phyloP scores from a whole-genome alignment of 2,888 invertebrate species.

The Rhingia campestris region DNA sequence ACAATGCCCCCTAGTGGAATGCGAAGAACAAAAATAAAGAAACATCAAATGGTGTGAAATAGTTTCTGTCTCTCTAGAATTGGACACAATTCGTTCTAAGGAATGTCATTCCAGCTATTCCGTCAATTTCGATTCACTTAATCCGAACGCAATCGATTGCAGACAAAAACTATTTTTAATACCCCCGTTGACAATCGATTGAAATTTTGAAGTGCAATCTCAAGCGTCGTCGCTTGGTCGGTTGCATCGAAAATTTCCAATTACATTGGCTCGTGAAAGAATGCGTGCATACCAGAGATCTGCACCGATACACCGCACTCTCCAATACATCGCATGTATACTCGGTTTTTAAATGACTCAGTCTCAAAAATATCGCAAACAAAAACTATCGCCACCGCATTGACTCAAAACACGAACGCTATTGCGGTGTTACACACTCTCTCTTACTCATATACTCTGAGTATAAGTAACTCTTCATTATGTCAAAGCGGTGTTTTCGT shows the following conservation, averaged over 20 bases:
- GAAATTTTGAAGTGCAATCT: conserved; percentile 54
- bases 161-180: conserved; percentile 64
- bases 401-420: too few species aligned
- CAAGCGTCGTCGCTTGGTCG: conserved; percentile 19
- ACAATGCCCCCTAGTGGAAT: conserved; percentile 30
- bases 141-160: conserved; percentile 56
- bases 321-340: too few species aligned
- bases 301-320: too few species aligned
- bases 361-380: too few species aligned
- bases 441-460: too few species aligned
- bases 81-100: conserved; percentile 12
- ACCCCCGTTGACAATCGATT: conserved; percentile 62
- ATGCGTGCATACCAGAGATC: too few species aligned
- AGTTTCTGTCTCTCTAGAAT: conserved; percentile 42
- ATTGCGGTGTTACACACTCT: too few species aligned
- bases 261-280: conserved; percentile 27
- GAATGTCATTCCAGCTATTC: conserved; percentile 39
- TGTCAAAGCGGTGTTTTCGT: too few species aligned
- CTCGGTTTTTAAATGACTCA: too few species aligned
- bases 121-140: conserved; percentile 29
- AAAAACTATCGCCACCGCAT: too few species aligned
- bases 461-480: too few species aligned
- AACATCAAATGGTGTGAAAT: conserved; percentile 39
- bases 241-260: conserved; percentile 22
- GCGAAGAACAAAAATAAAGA: not conserved